These are phyloP conservation scores for Heliornis fulica DNA, from an alignment of 2,113 vertebrate species.

Conservation along the genomic window DNA sequence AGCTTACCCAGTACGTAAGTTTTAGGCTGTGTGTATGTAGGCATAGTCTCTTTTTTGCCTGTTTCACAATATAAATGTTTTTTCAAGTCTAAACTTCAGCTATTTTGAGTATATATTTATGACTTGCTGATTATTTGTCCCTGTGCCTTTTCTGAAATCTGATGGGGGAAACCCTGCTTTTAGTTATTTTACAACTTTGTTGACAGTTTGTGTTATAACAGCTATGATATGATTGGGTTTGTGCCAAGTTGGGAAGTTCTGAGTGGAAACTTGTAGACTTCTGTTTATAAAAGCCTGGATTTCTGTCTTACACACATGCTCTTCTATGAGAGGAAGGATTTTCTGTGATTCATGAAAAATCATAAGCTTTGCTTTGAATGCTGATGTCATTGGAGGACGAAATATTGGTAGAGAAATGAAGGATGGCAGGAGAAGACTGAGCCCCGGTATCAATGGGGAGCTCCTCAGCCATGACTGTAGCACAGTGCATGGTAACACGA, in stretches of 20 bases:
- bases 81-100: background rate
- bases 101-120: slow-evolving; percentile 10
- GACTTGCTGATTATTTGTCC: slow-evolving; percentile 26
- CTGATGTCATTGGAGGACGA: background rate
- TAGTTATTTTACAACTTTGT: slow-evolving; percentile 58
- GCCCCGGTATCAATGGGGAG: background rate
- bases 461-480: background rate
- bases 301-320: background rate
- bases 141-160: slow-evolving; percentile 20
- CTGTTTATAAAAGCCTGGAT: slow-evolving; percentile 53
- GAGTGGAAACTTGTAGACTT: slow-evolving; percentile 61
- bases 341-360: slow-evolving; percentile 3
- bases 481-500: background rate
- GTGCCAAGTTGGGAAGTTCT: slow-evolving; percentile 56
- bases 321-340: background rate
- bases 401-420: background rate
- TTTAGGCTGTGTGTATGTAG: background rate
- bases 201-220: slow-evolving; percentile 53
- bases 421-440: background rate
- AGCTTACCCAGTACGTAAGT: background rate
- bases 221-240: slow-evolving; percentile 49
- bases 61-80: background rate
- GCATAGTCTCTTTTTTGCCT: background rate
- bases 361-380: slow-evolving; percentile 8
- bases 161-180: slow-evolving; percentile 52